These are phyloP conservation scores for Miichthys miiuy DNA, from an alignment of 2,797 vertebrate genomes.

Conservation along the genomic window DNA sequence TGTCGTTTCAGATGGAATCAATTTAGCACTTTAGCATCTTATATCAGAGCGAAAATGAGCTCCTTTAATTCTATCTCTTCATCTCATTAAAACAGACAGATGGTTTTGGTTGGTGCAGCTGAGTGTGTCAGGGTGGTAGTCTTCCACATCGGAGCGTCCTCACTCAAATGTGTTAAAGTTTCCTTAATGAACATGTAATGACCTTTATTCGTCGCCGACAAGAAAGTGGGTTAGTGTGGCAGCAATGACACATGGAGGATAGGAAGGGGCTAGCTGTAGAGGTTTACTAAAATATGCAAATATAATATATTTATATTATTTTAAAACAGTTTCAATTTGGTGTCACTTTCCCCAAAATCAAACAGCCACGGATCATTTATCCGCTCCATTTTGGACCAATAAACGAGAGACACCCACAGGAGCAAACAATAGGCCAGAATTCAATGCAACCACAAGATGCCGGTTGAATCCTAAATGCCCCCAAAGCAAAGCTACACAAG, in stretches of 20 bases:
- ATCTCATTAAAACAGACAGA: constrained; percentile 5
- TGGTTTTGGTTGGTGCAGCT: constrained; percentile 29
- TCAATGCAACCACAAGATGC: neutral
- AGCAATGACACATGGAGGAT: neutral
- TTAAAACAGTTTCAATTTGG: neutral
- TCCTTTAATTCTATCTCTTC: constrained; percentile 15
- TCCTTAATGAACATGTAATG: neutral
- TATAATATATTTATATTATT: too few species aligned
- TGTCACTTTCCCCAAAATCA: too few species aligned
- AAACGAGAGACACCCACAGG: neutral
- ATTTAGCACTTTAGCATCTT: constrained; percentile 21
- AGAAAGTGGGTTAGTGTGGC: neutral
- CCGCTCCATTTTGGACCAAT: too few species aligned
- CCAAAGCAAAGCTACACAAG: too few species aligned
- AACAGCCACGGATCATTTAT: too few species aligned
- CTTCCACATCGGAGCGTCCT: constrained; percentile 2
- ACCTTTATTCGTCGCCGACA: neutral
- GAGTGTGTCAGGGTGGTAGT: neutral
- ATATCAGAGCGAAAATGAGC: constrained; percentile 6
- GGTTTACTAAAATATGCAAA: too few species aligned
- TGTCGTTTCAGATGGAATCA: constrained; percentile 41
- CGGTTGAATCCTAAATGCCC: neutral
- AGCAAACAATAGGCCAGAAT: constrained; percentile 7
- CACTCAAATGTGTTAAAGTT: constrained; percentile 4
- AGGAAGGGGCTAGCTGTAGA: too few species aligned